phyloP scores from a whole-genome alignment of 2,888 invertebrate genomes.

The Spodoptera exigua region DNA sequence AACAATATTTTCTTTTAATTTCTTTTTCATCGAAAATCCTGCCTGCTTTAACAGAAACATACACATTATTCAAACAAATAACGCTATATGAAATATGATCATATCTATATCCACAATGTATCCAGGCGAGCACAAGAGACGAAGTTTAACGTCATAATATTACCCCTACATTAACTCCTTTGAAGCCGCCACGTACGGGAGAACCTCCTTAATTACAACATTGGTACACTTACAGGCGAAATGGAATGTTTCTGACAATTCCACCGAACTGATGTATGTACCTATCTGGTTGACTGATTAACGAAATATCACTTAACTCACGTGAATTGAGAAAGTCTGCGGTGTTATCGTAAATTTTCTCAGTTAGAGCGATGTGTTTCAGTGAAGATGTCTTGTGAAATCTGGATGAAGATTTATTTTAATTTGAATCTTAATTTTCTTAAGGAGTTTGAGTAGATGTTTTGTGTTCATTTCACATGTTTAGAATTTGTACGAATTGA shows the following conservation, averaged over 20 bases:
- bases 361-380: slow-evolving; percentile 15
- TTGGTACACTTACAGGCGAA: slow-evolving; percentile 50
- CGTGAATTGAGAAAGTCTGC: slow-evolving; percentile 38
- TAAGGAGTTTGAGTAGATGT: no score
- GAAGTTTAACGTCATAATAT: slow-evolving; percentile 41
- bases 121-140: slow-evolving; percentile 9
- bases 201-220: slow-evolving; percentile 51
- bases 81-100: no score
- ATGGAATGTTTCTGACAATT: slow-evolving; percentile 48
- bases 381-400: slow-evolving; percentile 17
- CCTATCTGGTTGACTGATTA: slow-evolving; percentile 40
- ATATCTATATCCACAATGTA: not conserved
- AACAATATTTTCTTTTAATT: no score
- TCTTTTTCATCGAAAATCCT: no score
- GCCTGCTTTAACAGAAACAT: no score
- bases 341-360: slow-evolving; percentile 25
- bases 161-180: slow-evolving; percentile 41
- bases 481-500: no score
- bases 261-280: slow-evolving; percentile 25
- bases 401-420: slow-evolving; percentile 15
- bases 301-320: slow-evolving; percentile 47
- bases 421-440: no score
- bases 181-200: slow-evolving; percentile 32
- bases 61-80: no score
- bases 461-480: no score